These are phyloP conservation scores for Perognathus longimembris DNA, from an alignment of 2,113 vertebrate species.

Conservation along the genomic window DNA sequence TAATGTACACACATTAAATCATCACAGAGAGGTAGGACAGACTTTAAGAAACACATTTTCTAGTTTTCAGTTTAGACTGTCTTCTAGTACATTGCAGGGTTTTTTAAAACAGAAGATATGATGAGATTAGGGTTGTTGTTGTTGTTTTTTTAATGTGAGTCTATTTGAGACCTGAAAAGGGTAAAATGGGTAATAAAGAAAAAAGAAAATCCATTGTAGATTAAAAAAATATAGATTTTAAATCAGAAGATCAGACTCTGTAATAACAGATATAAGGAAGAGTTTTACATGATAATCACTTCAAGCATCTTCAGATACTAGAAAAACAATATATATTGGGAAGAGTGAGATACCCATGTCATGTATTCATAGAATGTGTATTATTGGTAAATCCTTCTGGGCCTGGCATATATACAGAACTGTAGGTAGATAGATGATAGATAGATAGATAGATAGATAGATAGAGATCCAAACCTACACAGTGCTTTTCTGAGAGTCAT, in stretches of 20 bases:
- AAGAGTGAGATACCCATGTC: not conserved
- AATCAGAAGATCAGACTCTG: not conserved
- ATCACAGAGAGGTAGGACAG: not conserved
- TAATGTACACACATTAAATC: not conserved
- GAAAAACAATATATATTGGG: not conserved
- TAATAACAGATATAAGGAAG: not conserved
- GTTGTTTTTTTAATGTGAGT: not conserved
- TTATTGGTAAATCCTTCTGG: not conserved
- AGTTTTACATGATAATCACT: no score
- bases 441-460: no score
- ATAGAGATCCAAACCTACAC: not conserved
- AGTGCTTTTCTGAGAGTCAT: not conserved
- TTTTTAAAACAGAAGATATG: slow-evolving; percentile 16
- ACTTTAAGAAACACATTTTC: not conserved
- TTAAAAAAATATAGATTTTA: not conserved
- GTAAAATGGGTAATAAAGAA: not conserved
- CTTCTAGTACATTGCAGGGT: not conserved
- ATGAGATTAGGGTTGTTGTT: not conserved
- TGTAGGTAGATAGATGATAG: no score
- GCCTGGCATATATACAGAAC: no score
- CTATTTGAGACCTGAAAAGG: not conserved
- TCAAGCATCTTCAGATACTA: not conserved
- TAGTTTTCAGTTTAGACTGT: not conserved
- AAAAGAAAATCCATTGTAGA: not conserved
- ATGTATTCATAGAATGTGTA: not conserved